These are phyloP conservation scores for Sinella curviseta DNA, from an alignment of 1,140 invertebrate species.

Conservation along the genomic window DNA sequence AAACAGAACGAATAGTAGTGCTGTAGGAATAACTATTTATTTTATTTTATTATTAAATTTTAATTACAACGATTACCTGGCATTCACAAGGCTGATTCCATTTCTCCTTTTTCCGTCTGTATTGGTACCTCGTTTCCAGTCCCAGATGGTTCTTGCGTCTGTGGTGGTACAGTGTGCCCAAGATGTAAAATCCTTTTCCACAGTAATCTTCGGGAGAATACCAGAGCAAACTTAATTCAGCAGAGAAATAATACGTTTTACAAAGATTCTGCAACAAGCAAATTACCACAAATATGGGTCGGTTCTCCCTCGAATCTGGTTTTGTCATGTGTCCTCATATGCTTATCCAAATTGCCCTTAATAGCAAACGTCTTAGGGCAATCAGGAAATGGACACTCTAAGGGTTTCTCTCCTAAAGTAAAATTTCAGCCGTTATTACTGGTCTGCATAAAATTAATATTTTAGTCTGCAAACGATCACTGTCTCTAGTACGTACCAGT, in stretches of 20 bases:
- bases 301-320: slow-evolving; percentile 9
- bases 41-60: no score
- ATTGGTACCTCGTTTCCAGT: background rate
- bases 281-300: background rate
- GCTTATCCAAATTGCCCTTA: background rate
- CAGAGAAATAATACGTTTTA: no score
- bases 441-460: no score
- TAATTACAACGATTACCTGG: background rate
- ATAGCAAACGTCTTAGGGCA: background rate
- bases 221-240: no score
- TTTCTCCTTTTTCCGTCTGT: background rate
- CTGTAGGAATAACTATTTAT: no score
- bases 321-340: background rate
- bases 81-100: background rate
- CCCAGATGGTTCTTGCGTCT: background rate
- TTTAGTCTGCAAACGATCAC: background rate
- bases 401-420: background rate
- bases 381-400: background rate
- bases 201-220: background rate
- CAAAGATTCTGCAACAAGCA: no score
- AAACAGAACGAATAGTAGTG: background rate
- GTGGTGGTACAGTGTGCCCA: slow-evolving; percentile 7
- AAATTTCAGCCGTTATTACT: background rate
- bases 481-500: background rate
- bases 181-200: slow-evolving; percentile 6